A percentile compares a stretch with the other conserved stretches of the same genome.
These are phyloP conservation scores for Uloborus diversus DNA, from an alignment of 1,140 invertebrate genomes.

Conservation along the genomic window DNA sequence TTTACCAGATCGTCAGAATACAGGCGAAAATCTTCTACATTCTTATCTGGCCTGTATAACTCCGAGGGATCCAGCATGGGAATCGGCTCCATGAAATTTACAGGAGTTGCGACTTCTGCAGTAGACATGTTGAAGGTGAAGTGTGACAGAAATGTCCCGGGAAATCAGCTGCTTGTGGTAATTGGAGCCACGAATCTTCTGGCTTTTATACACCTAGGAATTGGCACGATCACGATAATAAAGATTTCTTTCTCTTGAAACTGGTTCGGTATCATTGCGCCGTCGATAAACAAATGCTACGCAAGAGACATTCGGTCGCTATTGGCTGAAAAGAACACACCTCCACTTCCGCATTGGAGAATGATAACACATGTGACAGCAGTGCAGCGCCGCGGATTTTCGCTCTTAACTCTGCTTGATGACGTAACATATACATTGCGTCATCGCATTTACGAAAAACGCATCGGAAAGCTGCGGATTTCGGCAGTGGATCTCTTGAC, in stretches of 20 bases:
- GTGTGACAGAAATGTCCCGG: neutral
- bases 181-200: neutral
- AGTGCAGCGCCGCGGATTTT: too few species aligned
- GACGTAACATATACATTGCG: too few species aligned
- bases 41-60: conserved; percentile 74
- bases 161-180: neutral
- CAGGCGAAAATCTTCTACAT: conserved; percentile 75
- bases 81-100: neutral
- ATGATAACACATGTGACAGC: too few species aligned
- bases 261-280: neutral
- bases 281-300: neutral
- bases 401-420: too few species aligned
- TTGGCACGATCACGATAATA: neutral
- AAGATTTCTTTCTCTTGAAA: neutral
- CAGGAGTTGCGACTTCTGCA: neutral
- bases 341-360: neutral
- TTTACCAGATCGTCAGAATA: conserved; percentile 73
- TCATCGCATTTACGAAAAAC: too few species aligned
- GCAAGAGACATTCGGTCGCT: neutral
- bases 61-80: conserved; percentile 74
- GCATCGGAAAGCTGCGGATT: too few species aligned
- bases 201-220: neutral
- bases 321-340: neutral
- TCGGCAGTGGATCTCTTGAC: too few species aligned
- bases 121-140: neutral